Base-by-base conservation (phyloP, 2,888 invertebrate genomes). In the Stenichneumon culpator region DNA sequence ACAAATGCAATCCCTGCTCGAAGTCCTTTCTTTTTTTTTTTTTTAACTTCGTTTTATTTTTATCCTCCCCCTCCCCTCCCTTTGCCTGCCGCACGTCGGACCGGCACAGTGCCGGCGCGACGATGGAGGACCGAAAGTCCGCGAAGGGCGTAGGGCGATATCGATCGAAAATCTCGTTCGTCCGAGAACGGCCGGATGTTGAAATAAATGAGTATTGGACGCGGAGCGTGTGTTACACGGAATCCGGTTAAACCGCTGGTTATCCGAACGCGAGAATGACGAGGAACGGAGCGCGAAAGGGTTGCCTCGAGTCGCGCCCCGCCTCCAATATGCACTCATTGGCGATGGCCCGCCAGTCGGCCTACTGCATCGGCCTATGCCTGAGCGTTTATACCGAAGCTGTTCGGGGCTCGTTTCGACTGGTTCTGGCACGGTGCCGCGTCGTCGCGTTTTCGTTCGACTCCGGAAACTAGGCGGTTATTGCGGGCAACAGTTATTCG, bases 241-340 rank as follows among this genome's bases (percentile, higher is more conserved):
- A 19, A 44, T 79, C 50, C 28, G 25, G 25, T 74, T 14, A 63
- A 83, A 79, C 68, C 39, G 63, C 57, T 11, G 57, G 57, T 60
- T 79, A 14, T 70, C 54, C 78, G 50, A 73, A 65, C 72, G 70
- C 52, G 52, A 52, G 52, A 83, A 22, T 80, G 39, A 80, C 22
- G 57, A 16, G 69, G 28, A 74, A 19, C n/a, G 52, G n/a, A 19
- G 52, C n/a, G 32, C 67, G 72, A 82, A 84, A 86, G 84, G 86
- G 87, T 86, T 83, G 88, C 86, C 87, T 87, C 90, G 57, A 88
- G 87, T 88, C 88, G 91, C 87, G 93, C 93, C 90, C 93, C 93
- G 93, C 93, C 93, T 92, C 91, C 90, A 90, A 92, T 90, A 92
- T 92, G 92, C 93, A 93, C 89, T 92, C 92, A 93, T 93, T 93